These are phyloP conservation scores for Frieseomelitta varia DNA, from an alignment of 1,140 invertebrate species.

Conservation along the genomic window DNA sequence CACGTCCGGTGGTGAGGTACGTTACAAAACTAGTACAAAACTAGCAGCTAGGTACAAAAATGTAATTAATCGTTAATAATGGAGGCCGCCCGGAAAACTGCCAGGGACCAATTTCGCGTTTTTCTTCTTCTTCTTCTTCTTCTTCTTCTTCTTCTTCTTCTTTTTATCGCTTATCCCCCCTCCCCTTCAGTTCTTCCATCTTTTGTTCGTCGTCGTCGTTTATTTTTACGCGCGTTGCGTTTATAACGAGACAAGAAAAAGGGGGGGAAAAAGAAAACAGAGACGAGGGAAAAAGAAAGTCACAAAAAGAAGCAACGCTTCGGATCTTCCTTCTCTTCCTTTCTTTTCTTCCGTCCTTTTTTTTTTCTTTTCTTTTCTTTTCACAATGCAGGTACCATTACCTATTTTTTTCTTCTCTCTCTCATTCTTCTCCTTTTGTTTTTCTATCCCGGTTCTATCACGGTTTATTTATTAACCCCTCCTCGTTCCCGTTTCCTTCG, in stretches of 20 bases:
- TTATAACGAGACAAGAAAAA: neutral
- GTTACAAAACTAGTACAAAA: conserved; percentile 83
- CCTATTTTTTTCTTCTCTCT: neutral
- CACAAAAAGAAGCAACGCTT: conserved; percentile 17
- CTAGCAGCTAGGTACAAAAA: conserved; percentile 82
- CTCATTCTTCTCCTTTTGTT: neutral
- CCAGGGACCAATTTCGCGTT: conserved; percentile 73
- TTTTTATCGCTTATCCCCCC: neutral
- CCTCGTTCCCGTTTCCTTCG: neutral
- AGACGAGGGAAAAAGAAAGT: neutral
- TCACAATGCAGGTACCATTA: neutral
- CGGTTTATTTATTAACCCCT: conserved; percentile 16
- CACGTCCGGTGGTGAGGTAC: conserved; percentile 78
- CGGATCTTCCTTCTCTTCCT: conserved; percentile 6
- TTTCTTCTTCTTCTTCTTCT: neutral
- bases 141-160: no score
- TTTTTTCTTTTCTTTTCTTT: conserved; percentile 9
- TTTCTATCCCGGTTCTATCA: conserved; percentile 8
- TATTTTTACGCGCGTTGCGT: neutral
- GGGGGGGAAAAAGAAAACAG: neutral
- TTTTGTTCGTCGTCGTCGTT: neutral
- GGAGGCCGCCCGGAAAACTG: conserved; percentile 76
- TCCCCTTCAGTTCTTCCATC: neutral
- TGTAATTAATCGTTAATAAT: conserved; percentile 79
- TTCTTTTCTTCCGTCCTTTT: neutral